Evolutionary conservation across 1,140 invertebrate species (phyloP).

Genomic region (Eubasilissa regina): DNA sequence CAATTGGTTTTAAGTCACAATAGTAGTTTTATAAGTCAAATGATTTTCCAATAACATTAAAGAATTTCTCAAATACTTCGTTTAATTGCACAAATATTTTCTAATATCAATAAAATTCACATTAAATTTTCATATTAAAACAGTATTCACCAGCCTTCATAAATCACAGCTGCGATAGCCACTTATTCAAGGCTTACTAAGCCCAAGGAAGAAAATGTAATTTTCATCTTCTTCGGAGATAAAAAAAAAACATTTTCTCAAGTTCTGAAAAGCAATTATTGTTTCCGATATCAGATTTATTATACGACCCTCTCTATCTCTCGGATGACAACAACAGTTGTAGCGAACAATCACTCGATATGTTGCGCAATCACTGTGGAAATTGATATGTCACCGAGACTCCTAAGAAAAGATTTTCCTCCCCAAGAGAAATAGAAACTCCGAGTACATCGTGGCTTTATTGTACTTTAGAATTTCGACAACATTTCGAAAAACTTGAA

Average conservation of each 20-base stretch:
- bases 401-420: conserved; percentile 6
- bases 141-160: too few species aligned
- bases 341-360: conserved; percentile 16
- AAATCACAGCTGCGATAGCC: not conserved
- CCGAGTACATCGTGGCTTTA: too few species aligned
- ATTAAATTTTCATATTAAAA: too few species aligned
- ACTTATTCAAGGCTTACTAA: not conserved
- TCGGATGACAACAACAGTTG: conserved; percentile 24
- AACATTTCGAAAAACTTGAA: not conserved
- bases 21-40: too few species aligned
- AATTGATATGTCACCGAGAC: conserved; percentile 43
- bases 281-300: conserved; percentile 29
- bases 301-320: conserved; percentile 32
- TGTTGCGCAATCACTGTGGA: conserved; percentile 24
- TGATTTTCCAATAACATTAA: too few species aligned
- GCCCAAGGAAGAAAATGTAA: not conserved
- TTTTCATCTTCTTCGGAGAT: not conserved
- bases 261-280: conserved; percentile 32
- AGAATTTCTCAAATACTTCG: too few species aligned
- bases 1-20: too few species aligned
- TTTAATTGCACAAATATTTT: too few species aligned
- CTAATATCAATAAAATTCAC: too few species aligned
- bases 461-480: conserved; percentile 1
- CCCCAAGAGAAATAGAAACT: not conserved
- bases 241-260: not conserved